phyloP scores from a whole-genome alignment of 2,113 vertebrate species.

The Nansenia antarctica region DNA sequence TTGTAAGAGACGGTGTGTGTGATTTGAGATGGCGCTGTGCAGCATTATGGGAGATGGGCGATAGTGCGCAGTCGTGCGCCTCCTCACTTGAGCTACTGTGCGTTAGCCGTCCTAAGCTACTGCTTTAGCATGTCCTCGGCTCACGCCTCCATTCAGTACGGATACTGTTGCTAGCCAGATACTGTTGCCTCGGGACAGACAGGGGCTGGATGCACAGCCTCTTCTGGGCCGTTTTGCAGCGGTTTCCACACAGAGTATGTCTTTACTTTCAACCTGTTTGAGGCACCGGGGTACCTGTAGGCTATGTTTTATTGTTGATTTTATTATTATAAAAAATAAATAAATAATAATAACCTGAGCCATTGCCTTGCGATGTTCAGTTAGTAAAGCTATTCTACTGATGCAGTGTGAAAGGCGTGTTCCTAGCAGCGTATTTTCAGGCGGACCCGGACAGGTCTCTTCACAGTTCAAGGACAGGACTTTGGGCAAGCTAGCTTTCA shows the following conservation, averaged over 20 bases:
- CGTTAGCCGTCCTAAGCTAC: constrained; percentile 50
- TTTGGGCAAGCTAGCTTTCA: constrained; percentile 61
- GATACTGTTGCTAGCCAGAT: constrained; percentile 46
- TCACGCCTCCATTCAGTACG: constrained; percentile 64
- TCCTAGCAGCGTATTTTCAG: constrained; percentile 33
- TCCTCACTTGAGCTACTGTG: constrained; percentile 26
- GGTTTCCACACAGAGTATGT: not conserved
- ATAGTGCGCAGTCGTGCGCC: constrained; percentile 30
- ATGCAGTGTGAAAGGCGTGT: constrained; percentile 66
- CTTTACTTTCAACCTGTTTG: not conserved
- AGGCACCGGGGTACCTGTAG: no score
- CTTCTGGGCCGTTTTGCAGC: not conserved
- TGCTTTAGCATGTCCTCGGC: constrained; percentile 45
- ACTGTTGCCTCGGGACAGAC: constrained; percentile 42
- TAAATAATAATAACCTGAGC: no score
- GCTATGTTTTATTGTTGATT: not conserved
- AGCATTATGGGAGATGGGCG: not conserved
- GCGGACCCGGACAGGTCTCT: constrained; percentile 33
- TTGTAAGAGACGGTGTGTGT: not conserved
- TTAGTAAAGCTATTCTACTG: constrained; percentile 63
- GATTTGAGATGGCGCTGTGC: not conserved
- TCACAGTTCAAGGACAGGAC: constrained; percentile 73
- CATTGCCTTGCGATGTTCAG: not conserved
- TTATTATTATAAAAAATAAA: no score
- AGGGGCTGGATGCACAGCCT: not conserved